These are phyloP conservation scores for Torymus aiolomorphi DNA, from an alignment of 2,888 invertebrate species.

Conservation along the genomic window DNA sequence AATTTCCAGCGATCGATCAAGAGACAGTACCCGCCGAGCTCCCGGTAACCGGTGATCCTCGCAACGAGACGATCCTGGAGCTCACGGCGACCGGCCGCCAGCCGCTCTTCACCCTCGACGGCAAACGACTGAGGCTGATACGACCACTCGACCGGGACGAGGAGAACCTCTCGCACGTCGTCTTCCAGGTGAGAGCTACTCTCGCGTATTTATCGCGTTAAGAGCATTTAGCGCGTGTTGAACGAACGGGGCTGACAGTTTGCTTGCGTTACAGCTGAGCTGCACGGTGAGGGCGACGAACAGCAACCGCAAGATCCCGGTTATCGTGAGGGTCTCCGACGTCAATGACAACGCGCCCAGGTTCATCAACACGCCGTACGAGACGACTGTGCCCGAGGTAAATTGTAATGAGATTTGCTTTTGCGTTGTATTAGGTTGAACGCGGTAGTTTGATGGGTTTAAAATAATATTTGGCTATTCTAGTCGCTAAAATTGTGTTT, in stretches of 20 bases:
- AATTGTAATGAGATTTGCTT: constrained; percentile 63
- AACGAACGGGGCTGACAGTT: no score
- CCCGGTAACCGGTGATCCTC: constrained; percentile 90
- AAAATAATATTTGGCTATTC: no score
- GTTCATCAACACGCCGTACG: constrained; percentile 90
- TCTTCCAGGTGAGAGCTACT: constrained; percentile 84
- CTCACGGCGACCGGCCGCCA: constrained; percentile 88
- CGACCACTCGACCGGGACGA: constrained; percentile 90
- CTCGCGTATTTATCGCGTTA: no score
- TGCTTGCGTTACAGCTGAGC: constrained; percentile 80
- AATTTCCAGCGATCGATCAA: constrained; percentile 86
- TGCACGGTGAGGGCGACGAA: constrained; percentile 88
- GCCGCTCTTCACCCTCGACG: constrained; percentile 87
- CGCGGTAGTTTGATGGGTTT: no score
- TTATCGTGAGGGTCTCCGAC: constrained; percentile 92
- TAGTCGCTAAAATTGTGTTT: no score
- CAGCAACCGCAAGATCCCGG: constrained; percentile 89
- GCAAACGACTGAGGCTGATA: constrained; percentile 87
- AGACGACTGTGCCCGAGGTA: constrained; percentile 91
- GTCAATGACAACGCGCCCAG: constrained; percentile 92
- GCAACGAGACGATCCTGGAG: constrained; percentile 86
- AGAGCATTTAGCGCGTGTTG: no score
- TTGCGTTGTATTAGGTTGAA: no score
- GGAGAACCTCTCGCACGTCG: constrained; percentile 90
- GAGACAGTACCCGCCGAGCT: constrained; percentile 87